Percentiles rank a stretch among this genome's conserved stretches.
Conservation (phyloP, 1,140 invertebrate species). For the Drosophila sucinea region DNA sequence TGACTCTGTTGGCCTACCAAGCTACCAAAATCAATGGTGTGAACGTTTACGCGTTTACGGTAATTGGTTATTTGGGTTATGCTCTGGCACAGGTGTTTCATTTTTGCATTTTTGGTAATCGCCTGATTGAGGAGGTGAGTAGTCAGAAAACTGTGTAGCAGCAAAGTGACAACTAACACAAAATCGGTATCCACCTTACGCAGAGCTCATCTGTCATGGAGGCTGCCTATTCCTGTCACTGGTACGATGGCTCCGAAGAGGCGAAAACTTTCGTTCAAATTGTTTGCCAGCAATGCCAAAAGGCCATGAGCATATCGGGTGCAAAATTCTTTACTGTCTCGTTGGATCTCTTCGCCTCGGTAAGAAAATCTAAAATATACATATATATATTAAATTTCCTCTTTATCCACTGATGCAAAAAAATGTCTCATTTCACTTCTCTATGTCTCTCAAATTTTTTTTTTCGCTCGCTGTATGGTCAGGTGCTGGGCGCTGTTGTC, state of each 20-base stretch:
- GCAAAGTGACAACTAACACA: constrained; percentile 8
- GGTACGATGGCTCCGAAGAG: constrained; percentile 94
- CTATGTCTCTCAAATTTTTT: background rate
- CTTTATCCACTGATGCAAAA: too few species aligned
- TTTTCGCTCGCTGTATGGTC: constrained; percentile 1
- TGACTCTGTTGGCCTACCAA: constrained; percentile 92
- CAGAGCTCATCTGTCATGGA: constrained; percentile 95
- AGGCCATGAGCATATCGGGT: constrained; percentile 92
- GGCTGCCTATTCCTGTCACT: constrained; percentile 93
- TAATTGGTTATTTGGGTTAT: constrained; percentile 90
- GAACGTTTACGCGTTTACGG: constrained; percentile 89
- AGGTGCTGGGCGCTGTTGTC: constrained; percentile 93
- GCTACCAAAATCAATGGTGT: constrained; percentile 92
- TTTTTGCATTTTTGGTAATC: constrained; percentile 93
- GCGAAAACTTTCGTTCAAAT: constrained; percentile 95
- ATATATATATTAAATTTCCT: background rate
- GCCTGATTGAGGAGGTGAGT: constrained; percentile 92
- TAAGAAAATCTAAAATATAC: constrained; percentile 83
- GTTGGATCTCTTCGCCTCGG: constrained; percentile 92
- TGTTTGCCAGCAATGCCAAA: constrained; percentile 95
- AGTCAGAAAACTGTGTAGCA: constrained; percentile 6
- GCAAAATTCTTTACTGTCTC: constrained; percentile 94
- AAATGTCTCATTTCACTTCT: background rate
- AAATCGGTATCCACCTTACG: background rate
- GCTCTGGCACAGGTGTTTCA: constrained; percentile 92